A percentile compares a stretch with the other conserved stretches of the same genome.
Conservation (phyloP, 2,797 vertebrate species). For the Manis pentadactyla region DNA sequence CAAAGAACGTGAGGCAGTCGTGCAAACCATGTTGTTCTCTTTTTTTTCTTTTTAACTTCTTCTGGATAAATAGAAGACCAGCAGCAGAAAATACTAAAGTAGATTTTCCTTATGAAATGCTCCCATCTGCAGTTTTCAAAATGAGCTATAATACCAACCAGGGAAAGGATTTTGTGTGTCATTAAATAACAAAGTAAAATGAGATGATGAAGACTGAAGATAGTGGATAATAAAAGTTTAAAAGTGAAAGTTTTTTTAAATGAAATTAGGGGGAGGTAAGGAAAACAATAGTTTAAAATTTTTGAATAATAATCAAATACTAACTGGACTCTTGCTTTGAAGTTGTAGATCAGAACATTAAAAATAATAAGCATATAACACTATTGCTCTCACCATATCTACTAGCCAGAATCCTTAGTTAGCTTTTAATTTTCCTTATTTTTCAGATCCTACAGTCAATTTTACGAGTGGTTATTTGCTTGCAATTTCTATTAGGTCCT, state of each 20-base stretch:
- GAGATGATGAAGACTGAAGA: not conserved
- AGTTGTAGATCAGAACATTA: not conserved
- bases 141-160: not conserved
- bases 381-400: not conserved
- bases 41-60: not conserved
- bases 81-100: not conserved
- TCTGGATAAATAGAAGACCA: not conserved
- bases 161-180: not conserved
- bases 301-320: not conserved
- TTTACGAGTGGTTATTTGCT: not conserved
- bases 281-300: not conserved
- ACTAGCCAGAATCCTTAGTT: not conserved
- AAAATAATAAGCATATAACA: not conserved
- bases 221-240: not conserved
- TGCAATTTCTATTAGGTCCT: not conserved
- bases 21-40: constrained; percentile 35
- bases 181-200: not conserved
- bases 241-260: not conserved
- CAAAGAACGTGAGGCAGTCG: constrained; percentile 2
- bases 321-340: not conserved
- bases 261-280: not conserved
- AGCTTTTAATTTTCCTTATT: not conserved
- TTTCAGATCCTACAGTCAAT: not conserved
- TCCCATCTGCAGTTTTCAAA: not conserved
- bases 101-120: not conserved